phyloP scores from a whole-genome alignment of 2,797 vertebrate species.

The Halcyon leucocephala region DNA sequence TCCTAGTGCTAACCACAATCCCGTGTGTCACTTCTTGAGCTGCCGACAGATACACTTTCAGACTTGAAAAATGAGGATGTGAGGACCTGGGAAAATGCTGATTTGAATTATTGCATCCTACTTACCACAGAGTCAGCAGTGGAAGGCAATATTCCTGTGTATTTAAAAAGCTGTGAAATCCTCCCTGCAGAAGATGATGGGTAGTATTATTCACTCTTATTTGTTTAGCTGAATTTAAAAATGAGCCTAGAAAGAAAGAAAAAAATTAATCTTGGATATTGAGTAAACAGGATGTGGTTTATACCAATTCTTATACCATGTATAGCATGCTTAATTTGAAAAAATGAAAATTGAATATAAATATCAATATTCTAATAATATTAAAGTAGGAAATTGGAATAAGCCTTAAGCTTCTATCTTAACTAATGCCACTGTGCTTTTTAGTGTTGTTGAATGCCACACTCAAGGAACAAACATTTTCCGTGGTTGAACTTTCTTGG shows the following conservation, averaged over 20 bases:
- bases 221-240: conserved; percentile 49
- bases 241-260: background rate
- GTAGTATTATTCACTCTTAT: background rate
- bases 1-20: background rate
- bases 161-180: conserved; percentile 30
- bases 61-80: background rate
- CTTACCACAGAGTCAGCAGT: background rate
- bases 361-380: conserved; percentile 60
- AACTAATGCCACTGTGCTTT: conserved; percentile 31
- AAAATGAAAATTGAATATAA: conserved; percentile 55
- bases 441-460: conserved; percentile 21
- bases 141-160: background rate
- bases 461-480: conserved; percentile 31
- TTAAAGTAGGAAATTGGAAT: conserved; percentile 65
- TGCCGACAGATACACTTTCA: background rate
- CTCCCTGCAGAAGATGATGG: background rate
- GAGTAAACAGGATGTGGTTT: conserved; percentile 56
- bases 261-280: background rate
- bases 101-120: conserved; percentile 22
- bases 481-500: background rate
- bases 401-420: conserved; percentile 31
- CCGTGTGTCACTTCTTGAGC: background rate
- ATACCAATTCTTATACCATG: conserved; percentile 18
- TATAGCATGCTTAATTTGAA: conserved; percentile 29
- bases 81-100: conserved; percentile 6